A percentile compares a stretch with the other conserved stretches of the same genome.
Conservation (phyloP, 2,888 invertebrate species). For the Panzeria rudis region DNA sequence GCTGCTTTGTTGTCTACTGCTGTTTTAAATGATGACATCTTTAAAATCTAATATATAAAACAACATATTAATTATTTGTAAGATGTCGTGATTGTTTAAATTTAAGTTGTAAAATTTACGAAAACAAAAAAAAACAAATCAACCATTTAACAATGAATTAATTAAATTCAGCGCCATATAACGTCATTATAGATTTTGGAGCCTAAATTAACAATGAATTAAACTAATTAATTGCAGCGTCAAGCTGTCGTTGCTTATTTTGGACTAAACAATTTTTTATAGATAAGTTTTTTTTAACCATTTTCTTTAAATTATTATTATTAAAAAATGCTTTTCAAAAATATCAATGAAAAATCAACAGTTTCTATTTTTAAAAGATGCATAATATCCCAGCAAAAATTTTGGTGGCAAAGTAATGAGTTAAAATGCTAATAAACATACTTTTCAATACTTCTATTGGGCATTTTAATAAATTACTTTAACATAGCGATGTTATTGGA, state of each 20-base stretch:
- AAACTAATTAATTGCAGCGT: background rate
- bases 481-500: too few relatives aligned
- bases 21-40: conserved; percentile 1
- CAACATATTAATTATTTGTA: background rate
- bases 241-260: background rate
- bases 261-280: background rate
- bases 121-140: background rate
- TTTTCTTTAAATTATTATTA: too few relatives aligned
- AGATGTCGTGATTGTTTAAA: background rate
- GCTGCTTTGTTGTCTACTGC: background rate
- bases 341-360: too few relatives aligned
- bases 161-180: background rate
- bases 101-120: background rate
- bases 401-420: too few relatives aligned
- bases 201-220: background rate
- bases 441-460: too few relatives aligned
- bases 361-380: too few relatives aligned
- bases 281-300: background rate
- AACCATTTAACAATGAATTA: conserved; percentile 10
- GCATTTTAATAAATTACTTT: too few relatives aligned
- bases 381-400: too few relatives aligned
- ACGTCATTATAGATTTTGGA: background rate
- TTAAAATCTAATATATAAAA: background rate
- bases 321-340: too few relatives aligned
- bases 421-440: too few relatives aligned